Base-by-base conservation (phyloP, 2,113 vertebrate species). In the Monopterus albus region DNA sequence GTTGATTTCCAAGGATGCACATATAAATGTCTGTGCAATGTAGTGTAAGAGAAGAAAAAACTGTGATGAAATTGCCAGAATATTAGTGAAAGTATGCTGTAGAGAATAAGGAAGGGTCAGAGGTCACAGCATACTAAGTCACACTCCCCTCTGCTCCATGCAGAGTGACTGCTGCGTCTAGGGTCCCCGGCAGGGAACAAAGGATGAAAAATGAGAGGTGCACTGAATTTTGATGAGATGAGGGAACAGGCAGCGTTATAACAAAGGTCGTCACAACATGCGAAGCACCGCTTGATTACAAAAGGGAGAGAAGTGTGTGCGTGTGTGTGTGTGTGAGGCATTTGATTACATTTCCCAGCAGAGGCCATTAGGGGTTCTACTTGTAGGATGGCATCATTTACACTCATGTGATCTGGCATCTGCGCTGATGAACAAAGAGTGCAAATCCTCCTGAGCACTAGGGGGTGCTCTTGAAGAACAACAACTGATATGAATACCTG, bases 171-270 rank as follows among this genome's bases (percentile, higher is more conserved):
- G 47, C 36, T 52, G 73, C 61, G 83, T 79, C 79, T 55, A 52
- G 76, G 83, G 80, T 85, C 35, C 52, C 50, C 35, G 36, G 68
- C 21, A 3, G 56, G 81, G 65, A 83, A 84, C 59, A 79, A 82
- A 82, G 77, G 76, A 85, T 87, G 84, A 89, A 87, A 86, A 87
- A 88, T 88, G 85, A 86, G 87, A 79, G 67, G 82, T 73, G 74
- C 61, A 58, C 45, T 77, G 91, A 91, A 92, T 92, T 88, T 87
- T 86, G 87, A 92, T 90, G 89, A 91, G 90, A 91, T 50, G 68
- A 79, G 85, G 85, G 87, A 82, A 43, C 75, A 75, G 81, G 78
- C 81, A 72, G 83, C 28, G 31, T 66, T 86, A 47, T 67, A 90
- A 89, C 83, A 91, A 91, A 91, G 87, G 87, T 91, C 67, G 84